phyloP scores from a whole-genome alignment of 2,113 vertebrate species.

The Seriola rivoliana region DNA sequence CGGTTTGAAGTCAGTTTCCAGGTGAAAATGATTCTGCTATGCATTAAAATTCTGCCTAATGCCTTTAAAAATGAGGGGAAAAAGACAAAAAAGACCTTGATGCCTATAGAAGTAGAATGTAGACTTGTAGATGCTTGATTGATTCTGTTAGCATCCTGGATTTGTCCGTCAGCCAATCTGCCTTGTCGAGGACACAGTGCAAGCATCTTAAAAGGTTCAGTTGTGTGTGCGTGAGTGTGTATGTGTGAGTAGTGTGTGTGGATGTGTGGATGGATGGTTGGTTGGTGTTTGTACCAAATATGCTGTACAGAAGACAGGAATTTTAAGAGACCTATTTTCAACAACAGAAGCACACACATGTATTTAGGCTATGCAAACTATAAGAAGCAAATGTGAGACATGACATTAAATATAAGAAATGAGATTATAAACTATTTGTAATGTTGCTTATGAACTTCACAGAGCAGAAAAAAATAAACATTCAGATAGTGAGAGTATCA shows the following conservation, averaged over 20 bases:
- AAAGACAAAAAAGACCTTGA: conserved; percentile 84
- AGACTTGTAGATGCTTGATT: conserved; percentile 78
- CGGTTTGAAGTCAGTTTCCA: conserved; percentile 83
- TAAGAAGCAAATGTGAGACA: conserved; percentile 77
- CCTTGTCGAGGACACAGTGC: conserved; percentile 88
- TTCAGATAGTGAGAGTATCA: conserved; percentile 70
- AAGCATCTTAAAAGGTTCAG: conserved; percentile 85
- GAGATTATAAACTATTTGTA: conserved; percentile 53
- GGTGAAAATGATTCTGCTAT: conserved; percentile 88
- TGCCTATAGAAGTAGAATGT: conserved; percentile 92
- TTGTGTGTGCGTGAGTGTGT: conserved; percentile 73
- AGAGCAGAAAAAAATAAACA: conserved; percentile 21
- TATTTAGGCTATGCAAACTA: conserved; percentile 91
- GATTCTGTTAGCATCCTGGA: conserved; percentile 65
- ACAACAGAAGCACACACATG: conserved; percentile 87
- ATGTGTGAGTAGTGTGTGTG: conserved; percentile 54
- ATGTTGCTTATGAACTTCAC: conserved; percentile 50
- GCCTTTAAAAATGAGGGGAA: conserved; percentile 87
- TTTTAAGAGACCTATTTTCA: conserved; percentile 80
- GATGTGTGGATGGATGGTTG: conserved; percentile 68
- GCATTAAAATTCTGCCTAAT: conserved; percentile 93
- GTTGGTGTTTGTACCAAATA: conserved; percentile 76
- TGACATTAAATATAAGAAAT: conserved; percentile 69
- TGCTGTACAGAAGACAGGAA: conserved; percentile 73
- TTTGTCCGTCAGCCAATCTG: conserved; percentile 85